Evolutionary conservation across 2,888 invertebrate species (phyloP), one percentile per base, ranked within the genome.

Genomic region (Gortyna flavago): DNA sequence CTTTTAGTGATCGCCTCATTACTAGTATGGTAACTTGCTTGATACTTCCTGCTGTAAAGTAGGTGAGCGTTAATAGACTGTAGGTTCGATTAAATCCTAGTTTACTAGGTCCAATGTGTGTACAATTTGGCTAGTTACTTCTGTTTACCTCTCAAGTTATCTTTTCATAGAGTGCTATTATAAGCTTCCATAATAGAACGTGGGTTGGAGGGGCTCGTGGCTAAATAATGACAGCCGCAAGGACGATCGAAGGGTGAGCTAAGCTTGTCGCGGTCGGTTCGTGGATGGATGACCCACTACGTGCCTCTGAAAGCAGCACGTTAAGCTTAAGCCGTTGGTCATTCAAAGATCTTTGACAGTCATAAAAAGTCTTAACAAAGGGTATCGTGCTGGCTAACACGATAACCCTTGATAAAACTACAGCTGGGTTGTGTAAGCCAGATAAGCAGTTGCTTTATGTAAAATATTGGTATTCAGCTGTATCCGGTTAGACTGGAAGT

Each of bases 41-140:
- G 32, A 29, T 48, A 81, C 69, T 75, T 80, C 66, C 81, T 80
- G 65, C 41, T 77, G 29, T 11, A 29, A 64, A 44, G 62, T 70
- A 64, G 79, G 77, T 77, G 35, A 79, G 16, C 25, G 44, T 76
- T 3, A n/a, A 61, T 61, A 5, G 11, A n/a, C 18, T 61, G 18
- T 51, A 65, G 13, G 7, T 48, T 44, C 32, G 21, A 32, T 32
- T 66, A 2, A 48, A 29, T 32, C 1, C 18, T 57, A 41, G 51
- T 48, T 35, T 48, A n/a, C n/a, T 21, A 44, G 21, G 32, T 32
- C 32, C 3, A 0, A 62, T 25, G 6, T n/a, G 41, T 11, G 25
- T 35, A 51, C 16, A 51, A 68, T 68, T 51, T 69, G 0, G 6
- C 25, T 2, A 48, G 25, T 32, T 1, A 68, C 29, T 38, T 51